Conservation (phyloP, 2,113 vertebrate genomes). For the Narcine bancroftii region DNA sequence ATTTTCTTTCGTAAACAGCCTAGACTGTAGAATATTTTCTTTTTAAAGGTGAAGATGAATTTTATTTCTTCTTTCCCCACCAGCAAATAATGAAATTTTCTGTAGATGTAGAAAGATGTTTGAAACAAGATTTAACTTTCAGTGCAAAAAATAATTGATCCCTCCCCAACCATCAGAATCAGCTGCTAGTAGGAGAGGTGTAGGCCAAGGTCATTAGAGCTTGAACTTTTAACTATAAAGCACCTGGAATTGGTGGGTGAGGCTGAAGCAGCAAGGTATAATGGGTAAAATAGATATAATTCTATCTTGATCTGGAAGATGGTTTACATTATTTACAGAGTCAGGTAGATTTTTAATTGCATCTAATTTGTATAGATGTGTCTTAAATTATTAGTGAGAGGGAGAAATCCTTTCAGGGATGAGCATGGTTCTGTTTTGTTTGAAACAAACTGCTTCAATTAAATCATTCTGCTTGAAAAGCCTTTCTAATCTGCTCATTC, state of each 20-base stretch:
- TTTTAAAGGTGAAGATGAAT: too few species aligned
- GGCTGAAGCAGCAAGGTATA: too few species aligned
- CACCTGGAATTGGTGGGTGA: too few species aligned
- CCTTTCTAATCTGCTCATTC: slow-evolving; percentile 6
- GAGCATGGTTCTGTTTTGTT: not conserved
- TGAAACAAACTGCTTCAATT: slow-evolving; percentile 17
- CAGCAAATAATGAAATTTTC: too few species aligned
- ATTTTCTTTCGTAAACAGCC: not conserved
- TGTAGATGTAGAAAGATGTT: not conserved
- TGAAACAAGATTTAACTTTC: not conserved
- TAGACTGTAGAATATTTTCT: not conserved
- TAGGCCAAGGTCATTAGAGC: not conserved
- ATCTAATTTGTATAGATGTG: not conserved
- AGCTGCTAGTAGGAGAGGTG: not conserved
- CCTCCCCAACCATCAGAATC: not conserved
- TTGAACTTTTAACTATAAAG: too few species aligned
- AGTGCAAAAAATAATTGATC: not conserved
- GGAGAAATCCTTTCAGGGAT: not conserved
- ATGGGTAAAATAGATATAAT: not conserved
- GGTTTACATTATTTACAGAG: not conserved
- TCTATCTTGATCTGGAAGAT: not conserved
- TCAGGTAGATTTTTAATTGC: not conserved
- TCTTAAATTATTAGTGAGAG: not conserved
- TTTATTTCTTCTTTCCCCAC: not conserved
- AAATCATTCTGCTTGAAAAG: slow-evolving; percentile 12